A percentile compares a stretch with the other conserved stretches of the same genome.
phyloP scores from a whole-genome alignment of 2,113 vertebrate species.

The Leuciscus idus region DNA sequence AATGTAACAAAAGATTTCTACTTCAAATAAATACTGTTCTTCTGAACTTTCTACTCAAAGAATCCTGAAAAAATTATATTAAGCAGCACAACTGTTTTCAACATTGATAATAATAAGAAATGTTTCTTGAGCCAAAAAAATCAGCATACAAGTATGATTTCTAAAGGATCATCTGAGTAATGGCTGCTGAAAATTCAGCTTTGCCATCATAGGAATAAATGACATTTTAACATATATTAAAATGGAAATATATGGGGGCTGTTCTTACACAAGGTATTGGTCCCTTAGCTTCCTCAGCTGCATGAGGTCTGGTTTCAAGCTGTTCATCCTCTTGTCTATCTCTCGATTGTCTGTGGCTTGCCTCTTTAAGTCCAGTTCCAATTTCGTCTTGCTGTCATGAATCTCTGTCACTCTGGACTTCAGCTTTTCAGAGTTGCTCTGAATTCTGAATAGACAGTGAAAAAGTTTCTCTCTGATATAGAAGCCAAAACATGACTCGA shows the following conservation, averaged over 20 bases:
- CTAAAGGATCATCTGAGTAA: not conserved
- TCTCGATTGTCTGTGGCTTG: conserved; percentile 96
- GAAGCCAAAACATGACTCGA: not conserved
- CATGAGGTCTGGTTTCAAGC: conserved; percentile 98
- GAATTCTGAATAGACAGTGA: conserved; percentile 79
- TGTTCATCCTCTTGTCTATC: conserved; percentile 99
- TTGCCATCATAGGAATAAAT: not conserved
- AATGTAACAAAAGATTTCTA: no score
- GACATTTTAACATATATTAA: not conserved
- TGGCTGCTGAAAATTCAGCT: not conserved
- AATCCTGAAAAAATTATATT: no score
- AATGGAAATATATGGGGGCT: not conserved
- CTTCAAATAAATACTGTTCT: no score
- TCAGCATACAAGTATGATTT: not conserved
- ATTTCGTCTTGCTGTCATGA: conserved; percentile 91
- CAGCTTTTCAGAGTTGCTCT: conserved; percentile 96
- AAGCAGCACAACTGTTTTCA: no score
- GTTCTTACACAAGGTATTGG: conserved; percentile 94
- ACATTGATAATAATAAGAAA: not conserved
- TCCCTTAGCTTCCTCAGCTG: conserved; percentile 98
- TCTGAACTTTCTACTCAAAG: no score
- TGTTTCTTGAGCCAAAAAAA: not conserved
- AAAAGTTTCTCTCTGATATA: not conserved
- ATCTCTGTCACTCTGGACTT: conserved; percentile 98
- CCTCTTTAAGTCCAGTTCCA: conserved; percentile 96